A percentile compares a stretch with the other conserved stretches of the same genome.
phyloP scores from a whole-genome alignment of 2,797 vertebrate genomes.

The Momotus momota region DNA sequence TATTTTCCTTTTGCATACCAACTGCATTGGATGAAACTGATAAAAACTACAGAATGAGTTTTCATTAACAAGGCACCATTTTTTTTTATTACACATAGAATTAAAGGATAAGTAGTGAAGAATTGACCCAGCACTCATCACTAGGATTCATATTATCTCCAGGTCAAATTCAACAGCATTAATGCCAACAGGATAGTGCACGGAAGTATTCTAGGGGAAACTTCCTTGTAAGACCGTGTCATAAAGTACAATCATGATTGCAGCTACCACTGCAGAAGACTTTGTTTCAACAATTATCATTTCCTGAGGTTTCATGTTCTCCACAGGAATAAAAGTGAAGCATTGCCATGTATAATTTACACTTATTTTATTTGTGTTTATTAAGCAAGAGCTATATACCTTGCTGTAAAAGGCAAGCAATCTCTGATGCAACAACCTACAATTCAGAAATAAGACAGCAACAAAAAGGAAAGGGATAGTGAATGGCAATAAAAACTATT shows the following conservation, averaged over 20 bases:
- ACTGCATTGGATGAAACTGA: background rate
- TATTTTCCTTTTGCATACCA: background rate
- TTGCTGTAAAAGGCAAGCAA: background rate
- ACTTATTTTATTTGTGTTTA: background rate
- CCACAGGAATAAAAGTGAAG: background rate
- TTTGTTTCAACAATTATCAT: background rate
- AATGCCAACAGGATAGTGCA: rapidly evolving
- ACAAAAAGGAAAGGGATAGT: background rate
- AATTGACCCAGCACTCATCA: background rate
- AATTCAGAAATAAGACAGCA: background rate
- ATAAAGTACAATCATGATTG: background rate
- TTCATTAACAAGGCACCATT: background rate
- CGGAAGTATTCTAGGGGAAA: background rate
- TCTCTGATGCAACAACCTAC: background rate
- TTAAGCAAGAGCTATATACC: background rate
- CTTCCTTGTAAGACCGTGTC: background rate
- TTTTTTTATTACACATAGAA: background rate
- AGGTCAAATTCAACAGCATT: background rate
- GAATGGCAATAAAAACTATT: rapidly evolving
- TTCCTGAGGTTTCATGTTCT: background rate
- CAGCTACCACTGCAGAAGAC: background rate
- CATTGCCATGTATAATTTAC: background rate
- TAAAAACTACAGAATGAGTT: background rate
- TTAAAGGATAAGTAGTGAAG: background rate
- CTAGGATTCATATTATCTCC: background rate